Evolutionary conservation across 1,140 invertebrate species (phyloP).

Genomic region (Anoplophora glabripennis): DNA sequence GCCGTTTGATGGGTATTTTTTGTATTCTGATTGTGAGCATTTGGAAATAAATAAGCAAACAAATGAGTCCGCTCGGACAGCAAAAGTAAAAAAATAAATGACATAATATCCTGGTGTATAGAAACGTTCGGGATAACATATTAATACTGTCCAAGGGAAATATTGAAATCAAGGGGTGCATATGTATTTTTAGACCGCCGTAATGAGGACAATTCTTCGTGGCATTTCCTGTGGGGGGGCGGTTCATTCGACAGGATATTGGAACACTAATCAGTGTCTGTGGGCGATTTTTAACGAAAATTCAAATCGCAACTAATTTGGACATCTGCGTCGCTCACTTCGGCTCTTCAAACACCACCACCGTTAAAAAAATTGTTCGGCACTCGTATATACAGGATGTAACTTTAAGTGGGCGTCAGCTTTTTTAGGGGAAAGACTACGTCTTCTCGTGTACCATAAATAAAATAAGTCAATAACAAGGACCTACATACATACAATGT

Average conservation of each 20-base stretch:
- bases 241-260: constrained; percentile 45
- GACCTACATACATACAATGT: too few species aligned
- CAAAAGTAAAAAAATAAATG: constrained; percentile 41
- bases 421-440: too few species aligned
- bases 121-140: constrained; percentile 39
- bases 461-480: too few species aligned
- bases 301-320: too few species aligned
- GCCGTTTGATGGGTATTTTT: constrained; percentile 31
- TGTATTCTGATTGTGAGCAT: constrained; percentile 25
- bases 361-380: too few species aligned
- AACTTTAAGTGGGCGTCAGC: too few species aligned
- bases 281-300: not conserved
- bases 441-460: too few species aligned
- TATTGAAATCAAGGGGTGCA: constrained; percentile 45
- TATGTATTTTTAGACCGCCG: constrained; percentile 44
- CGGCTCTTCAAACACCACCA: too few species aligned
- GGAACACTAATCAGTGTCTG: constrained; percentile 44
- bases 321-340: too few species aligned
- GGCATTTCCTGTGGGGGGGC: constrained; percentile 36
- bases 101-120: constrained; percentile 38
- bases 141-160: constrained; percentile 43
- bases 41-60: constrained; percentile 34
- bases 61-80: constrained; percentile 30
- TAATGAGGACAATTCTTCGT: constrained; percentile 44
- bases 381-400: too few species aligned